Percentiles rank a stretch among this genome's conserved stretches.
phyloP scores from a whole-genome alignment of 64 coral and sea anemone species.

The Hydrozoanthus tunicans region DNA sequence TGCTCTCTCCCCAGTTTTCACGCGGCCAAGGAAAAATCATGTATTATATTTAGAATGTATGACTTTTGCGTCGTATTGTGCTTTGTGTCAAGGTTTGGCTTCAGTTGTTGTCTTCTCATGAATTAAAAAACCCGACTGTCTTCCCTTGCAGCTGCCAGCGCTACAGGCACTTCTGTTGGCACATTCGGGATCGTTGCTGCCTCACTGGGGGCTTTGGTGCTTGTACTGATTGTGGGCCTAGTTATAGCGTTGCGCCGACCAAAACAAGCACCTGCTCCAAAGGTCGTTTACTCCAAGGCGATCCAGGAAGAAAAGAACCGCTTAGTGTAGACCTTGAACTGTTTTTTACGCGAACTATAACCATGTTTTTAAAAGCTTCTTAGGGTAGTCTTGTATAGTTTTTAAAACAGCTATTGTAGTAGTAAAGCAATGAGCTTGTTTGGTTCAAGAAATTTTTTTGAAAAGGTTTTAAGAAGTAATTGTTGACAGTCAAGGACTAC shows the following conservation, averaged over 20 bases:
- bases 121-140: not conserved
- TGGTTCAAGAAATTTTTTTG: not conserved
- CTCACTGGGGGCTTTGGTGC: conserved; percentile 24
- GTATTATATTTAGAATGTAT: too few species aligned
- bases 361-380: not conserved
- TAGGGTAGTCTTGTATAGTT: not conserved
- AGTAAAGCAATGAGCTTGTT: not conserved
- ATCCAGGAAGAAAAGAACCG: conserved; percentile 32
- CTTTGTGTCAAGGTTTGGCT: too few species aligned
- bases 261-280: not conserved
- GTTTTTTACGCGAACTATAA: not conserved
- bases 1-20: too few species aligned
- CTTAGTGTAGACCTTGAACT: conserved; percentile 31
- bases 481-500: not conserved
- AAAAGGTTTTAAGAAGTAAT: not conserved
- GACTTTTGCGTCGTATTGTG: too few species aligned
- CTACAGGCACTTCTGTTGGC: conserved; percentile 21
- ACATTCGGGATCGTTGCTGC: conserved; percentile 23
- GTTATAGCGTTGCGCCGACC: not conserved
- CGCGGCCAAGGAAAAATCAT: too few species aligned
- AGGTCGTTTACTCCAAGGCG: conserved; percentile 23
- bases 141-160: conserved; percentile 7
- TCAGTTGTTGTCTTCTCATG: too few species aligned
- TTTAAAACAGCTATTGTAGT: not conserved
- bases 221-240: conserved; percentile 37